These are phyloP conservation scores for Saturnia pavonia DNA, from an alignment of 2,888 invertebrate genomes.

Conservation along the genomic window DNA sequence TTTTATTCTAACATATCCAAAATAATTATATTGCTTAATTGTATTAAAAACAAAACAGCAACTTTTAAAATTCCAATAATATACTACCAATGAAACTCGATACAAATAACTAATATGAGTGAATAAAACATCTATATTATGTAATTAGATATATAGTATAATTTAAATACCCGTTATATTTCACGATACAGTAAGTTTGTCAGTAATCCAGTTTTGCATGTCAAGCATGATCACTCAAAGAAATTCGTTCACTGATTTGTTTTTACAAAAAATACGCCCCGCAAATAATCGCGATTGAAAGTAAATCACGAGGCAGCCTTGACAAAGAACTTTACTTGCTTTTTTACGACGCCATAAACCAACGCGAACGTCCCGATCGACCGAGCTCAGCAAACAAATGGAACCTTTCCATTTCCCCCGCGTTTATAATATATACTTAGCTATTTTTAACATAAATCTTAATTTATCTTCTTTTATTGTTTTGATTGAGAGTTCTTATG, in stretches of 20 bases:
- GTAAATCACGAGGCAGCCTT: slow-evolving; percentile 40
- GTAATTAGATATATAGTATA: too few relatives aligned
- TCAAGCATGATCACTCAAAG: neutral
- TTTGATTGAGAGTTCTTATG: neutral
- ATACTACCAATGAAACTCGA: too few relatives aligned
- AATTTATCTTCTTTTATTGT: slow-evolving; percentile 5
- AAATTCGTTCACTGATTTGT: neutral
- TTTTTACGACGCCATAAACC: slow-evolving; percentile 35
- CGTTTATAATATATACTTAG: slow-evolving; percentile 24
- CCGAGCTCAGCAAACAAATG: slow-evolving; percentile 31
- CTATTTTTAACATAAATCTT: slow-evolving; percentile 30
- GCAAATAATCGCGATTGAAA: slow-evolving; percentile 31
- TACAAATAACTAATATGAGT: too few relatives aligned
- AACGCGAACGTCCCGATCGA: slow-evolving; percentile 13
- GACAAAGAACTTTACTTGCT: slow-evolving; percentile 42
- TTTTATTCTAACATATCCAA: too few relatives aligned
- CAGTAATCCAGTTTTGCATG: too few relatives aligned
- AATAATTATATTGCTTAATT: too few relatives aligned
- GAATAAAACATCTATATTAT: too few relatives aligned
- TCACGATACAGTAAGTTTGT: too few relatives aligned
- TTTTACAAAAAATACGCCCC: slow-evolving; percentile 2
- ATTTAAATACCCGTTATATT: too few relatives aligned
- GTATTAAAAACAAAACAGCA: too few relatives aligned
- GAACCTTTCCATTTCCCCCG: slow-evolving; percentile 26
- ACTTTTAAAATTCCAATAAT: too few relatives aligned